These are phyloP conservation scores for Leptoteleia sp. DNA, from an alignment of 1,140 invertebrate genomes.

Conservation along the genomic window DNA sequence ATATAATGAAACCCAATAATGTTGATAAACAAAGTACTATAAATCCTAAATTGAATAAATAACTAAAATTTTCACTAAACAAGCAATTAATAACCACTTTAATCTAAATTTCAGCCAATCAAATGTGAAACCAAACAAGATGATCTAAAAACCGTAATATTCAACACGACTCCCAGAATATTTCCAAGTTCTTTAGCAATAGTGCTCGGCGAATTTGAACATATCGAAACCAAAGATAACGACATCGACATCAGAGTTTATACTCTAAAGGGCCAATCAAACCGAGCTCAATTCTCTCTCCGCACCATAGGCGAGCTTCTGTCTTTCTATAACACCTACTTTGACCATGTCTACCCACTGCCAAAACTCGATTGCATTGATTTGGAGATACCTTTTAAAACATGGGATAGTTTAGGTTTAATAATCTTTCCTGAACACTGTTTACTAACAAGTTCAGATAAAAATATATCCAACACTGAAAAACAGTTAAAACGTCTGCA, in stretches of 20 bases:
- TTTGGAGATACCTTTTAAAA: conserved; percentile 87
- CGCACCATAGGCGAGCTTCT: conserved; percentile 92
- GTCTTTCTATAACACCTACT: conserved; percentile 96
- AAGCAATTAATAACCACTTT: no score
- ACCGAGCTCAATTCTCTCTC: conserved; percentile 94
- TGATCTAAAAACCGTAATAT: conserved; percentile 84
- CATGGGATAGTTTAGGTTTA: conserved; percentile 93
- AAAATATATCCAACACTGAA: not conserved
- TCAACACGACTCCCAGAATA: conserved; percentile 94
- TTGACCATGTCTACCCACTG: conserved; percentile 94
- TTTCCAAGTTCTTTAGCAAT: conserved; percentile 95
- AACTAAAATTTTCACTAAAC: no score
- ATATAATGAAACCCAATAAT: no score
- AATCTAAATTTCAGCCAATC: conserved; percentile 37
- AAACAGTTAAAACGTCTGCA: conserved; percentile 20
- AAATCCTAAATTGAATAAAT: no score
- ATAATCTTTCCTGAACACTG: conserved; percentile 2
- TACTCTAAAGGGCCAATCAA: conserved; percentile 92
- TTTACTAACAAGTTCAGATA: conserved; percentile 82
- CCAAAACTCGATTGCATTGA: conserved; percentile 97
- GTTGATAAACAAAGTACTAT: no score
- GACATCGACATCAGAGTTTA: conserved; percentile 93
- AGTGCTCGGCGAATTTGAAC: conserved; percentile 96
- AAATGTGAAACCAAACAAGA: conserved; percentile 15
- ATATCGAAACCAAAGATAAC: conserved; percentile 91